These are phyloP conservation scores for Xiphophorus maculatus DNA, from an alignment of 2,113 vertebrate species.

Conservation along the genomic window DNA sequence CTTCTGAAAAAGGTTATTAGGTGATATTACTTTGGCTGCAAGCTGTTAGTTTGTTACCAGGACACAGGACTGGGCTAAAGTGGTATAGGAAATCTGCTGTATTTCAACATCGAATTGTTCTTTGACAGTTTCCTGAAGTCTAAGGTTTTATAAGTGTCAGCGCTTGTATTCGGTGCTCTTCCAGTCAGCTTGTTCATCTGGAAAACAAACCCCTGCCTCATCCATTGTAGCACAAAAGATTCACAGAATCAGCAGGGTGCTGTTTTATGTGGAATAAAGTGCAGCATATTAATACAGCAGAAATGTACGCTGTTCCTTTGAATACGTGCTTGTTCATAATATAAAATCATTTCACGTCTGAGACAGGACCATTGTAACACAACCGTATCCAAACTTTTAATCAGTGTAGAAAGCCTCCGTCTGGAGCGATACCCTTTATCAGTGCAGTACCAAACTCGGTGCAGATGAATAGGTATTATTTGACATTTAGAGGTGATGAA, in stretches of 20 bases:
- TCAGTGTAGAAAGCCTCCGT: constrained; percentile 1
- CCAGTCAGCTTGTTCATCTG: neutral
- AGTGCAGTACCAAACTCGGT: neutral
- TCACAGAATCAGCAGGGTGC: neutral
- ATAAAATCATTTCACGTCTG: constrained; percentile 3
- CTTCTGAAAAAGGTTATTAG: no score
- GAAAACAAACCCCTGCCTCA: neutral
- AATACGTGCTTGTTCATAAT: constrained; percentile 1
- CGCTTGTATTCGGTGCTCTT: neutral
- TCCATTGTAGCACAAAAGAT: neutral
- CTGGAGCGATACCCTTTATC: neutral
- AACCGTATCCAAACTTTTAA: constrained; percentile 3
- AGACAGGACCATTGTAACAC: neutral
- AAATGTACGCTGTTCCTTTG: neutral
- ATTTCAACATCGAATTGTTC: neutral
- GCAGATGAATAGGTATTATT: neutral
- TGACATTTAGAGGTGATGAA: neutral
- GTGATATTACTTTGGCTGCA: neutral
- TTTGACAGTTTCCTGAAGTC: constrained; percentile 4
- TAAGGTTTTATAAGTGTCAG: neutral
- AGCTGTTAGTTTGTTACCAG: neutral
- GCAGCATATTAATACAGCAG: neutral
- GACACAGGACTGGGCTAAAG: neutral
- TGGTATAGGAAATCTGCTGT: neutral
- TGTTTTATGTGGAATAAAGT: constrained; percentile 11